Percentiles rank a stretch among this genome's conserved stretches.
phyloP scores from a whole-genome alignment of 2,888 invertebrate genomes.

The Agrochola litura region DNA sequence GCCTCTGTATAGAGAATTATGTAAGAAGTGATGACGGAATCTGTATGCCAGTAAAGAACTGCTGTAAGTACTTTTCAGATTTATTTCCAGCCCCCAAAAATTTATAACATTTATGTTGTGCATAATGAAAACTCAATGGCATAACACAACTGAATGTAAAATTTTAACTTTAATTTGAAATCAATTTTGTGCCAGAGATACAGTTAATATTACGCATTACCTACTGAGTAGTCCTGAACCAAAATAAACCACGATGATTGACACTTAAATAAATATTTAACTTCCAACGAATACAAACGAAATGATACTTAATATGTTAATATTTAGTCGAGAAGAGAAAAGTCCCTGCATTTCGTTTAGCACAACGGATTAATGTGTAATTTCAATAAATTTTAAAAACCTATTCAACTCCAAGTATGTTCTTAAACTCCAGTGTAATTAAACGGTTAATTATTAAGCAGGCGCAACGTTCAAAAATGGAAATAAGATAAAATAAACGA shows the following conservation, averaged over 20 bases:
- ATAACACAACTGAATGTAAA: background rate
- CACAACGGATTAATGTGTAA: conserved; percentile 44
- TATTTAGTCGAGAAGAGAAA: conserved; percentile 11
- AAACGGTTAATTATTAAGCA: conserved; percentile 59
- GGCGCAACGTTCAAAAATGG: conserved; percentile 39
- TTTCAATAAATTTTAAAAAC: conserved; percentile 52
- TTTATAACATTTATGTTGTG: background rate
- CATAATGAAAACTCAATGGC: background rate
- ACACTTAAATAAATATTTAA: background rate
- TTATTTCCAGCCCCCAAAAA: background rate
- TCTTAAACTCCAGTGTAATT: conserved; percentile 54
- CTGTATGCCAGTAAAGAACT: conserved; percentile 35
- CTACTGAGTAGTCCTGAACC: background rate
- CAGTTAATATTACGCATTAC: too few species aligned
- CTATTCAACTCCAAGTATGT: conserved; percentile 43
- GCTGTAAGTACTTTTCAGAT: conserved; percentile 35
- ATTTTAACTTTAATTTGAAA: too few species aligned
- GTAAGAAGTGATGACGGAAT: conserved; percentile 50
- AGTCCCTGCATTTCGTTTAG: conserved; percentile 15
- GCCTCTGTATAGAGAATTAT: conserved; percentile 42
- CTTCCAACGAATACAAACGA: background rate
- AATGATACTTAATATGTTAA: conserved; percentile 5
- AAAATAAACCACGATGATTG: background rate
- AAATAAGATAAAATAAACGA: conserved; percentile 50
- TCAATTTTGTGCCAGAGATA: background rate